Evolutionary conservation across 2,797 vertebrate genomes (phyloP).

Genomic region (Argya squamiceps): DNA sequence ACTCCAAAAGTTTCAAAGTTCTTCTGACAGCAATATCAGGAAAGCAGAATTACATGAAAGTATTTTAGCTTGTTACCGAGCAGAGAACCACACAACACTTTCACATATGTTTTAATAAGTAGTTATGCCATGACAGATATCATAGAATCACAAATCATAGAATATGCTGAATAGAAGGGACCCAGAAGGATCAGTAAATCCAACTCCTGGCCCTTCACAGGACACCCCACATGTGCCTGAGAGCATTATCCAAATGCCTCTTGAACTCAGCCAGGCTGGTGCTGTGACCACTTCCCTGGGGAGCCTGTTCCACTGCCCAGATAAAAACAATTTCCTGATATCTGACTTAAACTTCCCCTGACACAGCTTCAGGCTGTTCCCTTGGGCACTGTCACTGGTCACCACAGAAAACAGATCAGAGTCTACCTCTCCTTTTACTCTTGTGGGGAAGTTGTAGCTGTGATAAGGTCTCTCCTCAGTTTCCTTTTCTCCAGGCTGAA

Average conservation of each 20-base stretch:
- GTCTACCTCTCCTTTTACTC: neutral
- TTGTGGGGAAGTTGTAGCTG: neutral
- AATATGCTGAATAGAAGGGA: neutral
- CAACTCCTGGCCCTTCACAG: neutral
- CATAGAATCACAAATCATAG: neutral
- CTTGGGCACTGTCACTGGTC: neutral
- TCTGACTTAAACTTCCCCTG: accelerated
- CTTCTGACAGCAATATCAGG: neutral
- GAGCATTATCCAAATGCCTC: neutral
- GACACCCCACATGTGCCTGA: accelerated
- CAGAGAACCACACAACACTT: neutral
- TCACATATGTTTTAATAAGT: neutral
- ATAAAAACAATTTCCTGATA: neutral
- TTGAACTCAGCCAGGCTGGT: neutral
- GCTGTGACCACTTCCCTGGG: neutral
- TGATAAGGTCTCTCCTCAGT: neutral
- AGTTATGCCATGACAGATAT: neutral
- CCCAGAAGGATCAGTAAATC: no score
- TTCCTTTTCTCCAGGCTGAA: neutral
- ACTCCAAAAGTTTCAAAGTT: accelerated
- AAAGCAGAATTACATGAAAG: neutral
- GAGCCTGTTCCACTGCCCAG: neutral
- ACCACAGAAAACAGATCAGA: neutral
- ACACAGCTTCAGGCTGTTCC: neutral
- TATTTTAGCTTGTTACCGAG: neutral